Percentiles rank a stretch among this genome's conserved stretches.
Conservation (phyloP, 2,113 vertebrate species). For the Eclectus roratus region DNA sequence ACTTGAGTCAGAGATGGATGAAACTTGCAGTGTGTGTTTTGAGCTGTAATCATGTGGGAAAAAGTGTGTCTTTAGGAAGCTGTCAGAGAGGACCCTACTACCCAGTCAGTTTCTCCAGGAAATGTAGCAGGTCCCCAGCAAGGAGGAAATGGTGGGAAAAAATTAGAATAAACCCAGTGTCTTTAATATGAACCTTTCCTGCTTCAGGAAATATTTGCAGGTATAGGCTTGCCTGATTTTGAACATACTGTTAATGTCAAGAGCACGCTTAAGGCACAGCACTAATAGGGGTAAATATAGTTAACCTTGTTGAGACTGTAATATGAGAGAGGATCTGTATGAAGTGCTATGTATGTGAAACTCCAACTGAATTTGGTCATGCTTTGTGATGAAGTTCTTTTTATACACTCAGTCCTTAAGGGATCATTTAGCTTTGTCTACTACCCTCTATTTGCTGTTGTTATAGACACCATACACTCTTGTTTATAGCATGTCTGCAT, state of each 20-base stretch:
- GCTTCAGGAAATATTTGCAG: background rate
- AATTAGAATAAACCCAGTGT: background rate
- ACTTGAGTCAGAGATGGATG: background rate
- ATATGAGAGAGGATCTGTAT: background rate
- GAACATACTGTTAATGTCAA: background rate
- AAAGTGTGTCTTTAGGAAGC: background rate
- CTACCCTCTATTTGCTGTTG: background rate
- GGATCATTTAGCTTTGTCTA: background rate
- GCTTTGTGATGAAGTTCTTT: background rate
- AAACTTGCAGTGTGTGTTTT: background rate
- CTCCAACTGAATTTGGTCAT: background rate
- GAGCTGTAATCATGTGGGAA: background rate
- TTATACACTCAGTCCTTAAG: background rate
- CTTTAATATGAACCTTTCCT: background rate
- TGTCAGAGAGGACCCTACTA: background rate
- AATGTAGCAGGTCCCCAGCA: background rate
- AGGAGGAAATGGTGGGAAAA: background rate
- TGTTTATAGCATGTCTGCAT: slow-evolving; percentile 9
- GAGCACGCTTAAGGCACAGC: background rate
- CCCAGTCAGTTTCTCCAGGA: background rate
- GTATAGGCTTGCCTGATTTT: background rate
- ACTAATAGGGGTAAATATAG: background rate
- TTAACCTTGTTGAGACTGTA: background rate
- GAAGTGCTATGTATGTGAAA: background rate
- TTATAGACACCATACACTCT: background rate